Percentiles rank a stretch among this genome's conserved stretches.
Evolutionary conservation across 2,797 vertebrate species (phyloP).

Genomic region (Cossypha heuglini): DNA sequence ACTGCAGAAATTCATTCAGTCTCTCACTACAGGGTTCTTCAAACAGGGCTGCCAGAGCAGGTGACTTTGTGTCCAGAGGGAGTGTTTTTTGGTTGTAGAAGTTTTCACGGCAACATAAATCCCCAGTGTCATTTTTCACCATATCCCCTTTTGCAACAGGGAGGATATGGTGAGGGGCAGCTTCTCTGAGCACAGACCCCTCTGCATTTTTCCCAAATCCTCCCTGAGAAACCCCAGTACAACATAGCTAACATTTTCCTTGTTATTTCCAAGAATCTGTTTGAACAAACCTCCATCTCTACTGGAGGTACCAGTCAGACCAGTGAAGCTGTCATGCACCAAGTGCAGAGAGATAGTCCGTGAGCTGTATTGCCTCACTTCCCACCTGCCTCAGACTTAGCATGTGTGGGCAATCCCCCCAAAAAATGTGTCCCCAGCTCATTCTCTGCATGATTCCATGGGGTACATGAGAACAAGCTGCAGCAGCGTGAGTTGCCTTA

Average conservation of each 20-base stretch:
- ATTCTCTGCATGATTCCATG: accelerated
- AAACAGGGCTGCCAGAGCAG: not conserved
- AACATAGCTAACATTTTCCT: not conserved
- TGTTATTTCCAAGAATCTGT: not conserved
- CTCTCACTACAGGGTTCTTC: not conserved
- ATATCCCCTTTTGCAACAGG: not conserved
- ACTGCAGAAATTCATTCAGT: not conserved
- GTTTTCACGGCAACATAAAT: not conserved
- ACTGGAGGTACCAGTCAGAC: not conserved
- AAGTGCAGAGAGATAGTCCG: not conserved
- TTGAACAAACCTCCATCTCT: not conserved
- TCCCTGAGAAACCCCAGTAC: not conserved
- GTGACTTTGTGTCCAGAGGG: not conserved
- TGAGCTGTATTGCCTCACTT: not conserved
- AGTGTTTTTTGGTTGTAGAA: not conserved
- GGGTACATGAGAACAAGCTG: not conserved
- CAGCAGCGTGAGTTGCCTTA: not conserved
- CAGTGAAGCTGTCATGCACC: not conserved
- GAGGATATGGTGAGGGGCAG: not conserved
- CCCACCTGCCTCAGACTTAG: not conserved
- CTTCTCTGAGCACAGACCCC: not conserved
- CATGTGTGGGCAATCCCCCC: not conserved
- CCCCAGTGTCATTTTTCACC: not conserved
- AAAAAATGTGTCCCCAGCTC: not conserved
- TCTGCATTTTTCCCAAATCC: not conserved